phyloP scores from a whole-genome alignment of 2,113 vertebrate genomes.

The Ageneiosus marmoratus region DNA sequence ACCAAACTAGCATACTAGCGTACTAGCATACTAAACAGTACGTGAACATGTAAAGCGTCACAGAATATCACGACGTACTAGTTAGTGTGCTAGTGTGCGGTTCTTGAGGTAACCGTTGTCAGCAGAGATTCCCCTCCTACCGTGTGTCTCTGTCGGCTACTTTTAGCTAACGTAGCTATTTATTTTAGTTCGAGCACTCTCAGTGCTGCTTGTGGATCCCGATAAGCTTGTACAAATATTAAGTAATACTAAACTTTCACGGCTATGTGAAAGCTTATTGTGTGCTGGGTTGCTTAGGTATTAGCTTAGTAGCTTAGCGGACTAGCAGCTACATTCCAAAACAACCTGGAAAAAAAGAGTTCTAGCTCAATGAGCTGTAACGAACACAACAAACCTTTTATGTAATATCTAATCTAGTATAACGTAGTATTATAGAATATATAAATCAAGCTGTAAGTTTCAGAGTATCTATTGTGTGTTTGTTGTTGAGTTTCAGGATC shows the following conservation, averaged over 20 bases:
- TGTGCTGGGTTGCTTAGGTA: background rate
- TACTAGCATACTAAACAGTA: constrained; percentile 19
- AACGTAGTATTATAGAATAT: background rate
- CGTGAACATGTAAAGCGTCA: background rate
- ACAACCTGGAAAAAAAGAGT: constrained; percentile 8
- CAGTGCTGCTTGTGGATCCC: too few species aligned
- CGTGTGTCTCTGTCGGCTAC: constrained; percentile 42
- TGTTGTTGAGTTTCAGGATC: background rate
- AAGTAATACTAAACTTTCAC: background rate
- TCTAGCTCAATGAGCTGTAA: background rate
- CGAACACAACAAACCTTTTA: background rate
- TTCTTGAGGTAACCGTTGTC: constrained; percentile 48
- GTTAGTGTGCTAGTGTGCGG: background rate
- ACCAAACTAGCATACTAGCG: background rate
- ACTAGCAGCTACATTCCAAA: constrained; percentile 49
- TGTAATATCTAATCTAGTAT: too few species aligned
- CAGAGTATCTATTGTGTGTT: background rate
- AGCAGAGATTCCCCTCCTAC: constrained; percentile 68
- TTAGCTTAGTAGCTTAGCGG: background rate
- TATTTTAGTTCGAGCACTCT: background rate
- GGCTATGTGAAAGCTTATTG: background rate
- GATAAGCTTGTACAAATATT: background rate
- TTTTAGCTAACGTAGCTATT: constrained; percentile 9
- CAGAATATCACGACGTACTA: background rate
- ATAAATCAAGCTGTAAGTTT: background rate